Percentiles rank a stretch among this genome's conserved stretches.
Conservation (phyloP, 2,888 invertebrate genomes). For the Athripsodes cinereus region DNA sequence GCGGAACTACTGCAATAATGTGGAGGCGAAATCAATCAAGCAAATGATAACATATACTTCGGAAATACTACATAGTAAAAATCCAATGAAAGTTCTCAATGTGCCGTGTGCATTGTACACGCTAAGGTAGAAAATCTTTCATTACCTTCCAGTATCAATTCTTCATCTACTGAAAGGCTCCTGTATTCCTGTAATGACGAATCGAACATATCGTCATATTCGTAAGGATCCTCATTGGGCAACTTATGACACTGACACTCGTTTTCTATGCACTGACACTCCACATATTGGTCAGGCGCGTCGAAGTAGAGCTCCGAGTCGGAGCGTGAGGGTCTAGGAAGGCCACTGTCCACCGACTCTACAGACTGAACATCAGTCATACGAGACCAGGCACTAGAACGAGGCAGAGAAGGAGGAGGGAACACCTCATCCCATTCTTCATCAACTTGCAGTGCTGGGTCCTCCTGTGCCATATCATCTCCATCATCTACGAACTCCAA, state of each 20-base stretch:
- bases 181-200: not conserved
- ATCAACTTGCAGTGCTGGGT: not conserved
- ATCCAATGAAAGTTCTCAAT: too few species aligned
- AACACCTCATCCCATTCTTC: not conserved
- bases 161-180: slow-evolving; percentile 29
- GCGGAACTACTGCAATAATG: too few species aligned
- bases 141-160: slow-evolving; percentile 33
- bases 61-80: too few species aligned
- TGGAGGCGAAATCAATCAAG: too few species aligned
- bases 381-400: not conserved
- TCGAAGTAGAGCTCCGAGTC: slow-evolving; percentile 53
- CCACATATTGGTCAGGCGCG: slow-evolving; percentile 40
- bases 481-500: slow-evolving; percentile 16
- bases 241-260: slow-evolving; percentile 26
- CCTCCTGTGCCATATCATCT: slow-evolving; percentile 4
- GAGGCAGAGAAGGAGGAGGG: not conserved
- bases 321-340: slow-evolving; percentile 59
- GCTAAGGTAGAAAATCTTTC: too few species aligned
- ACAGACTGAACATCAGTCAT: slow-evolving; percentile 39
- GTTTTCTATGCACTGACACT: slow-evolving; percentile 28
- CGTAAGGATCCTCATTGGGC: slow-evolving; percentile 40
- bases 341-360: slow-evolving; percentile 55
- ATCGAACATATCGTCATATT: slow-evolving; percentile 40
- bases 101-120: too few species aligned
- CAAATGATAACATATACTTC: too few species aligned